Conservation (phyloP, 2,888 invertebrate genomes). For the Noctua pronuba region DNA sequence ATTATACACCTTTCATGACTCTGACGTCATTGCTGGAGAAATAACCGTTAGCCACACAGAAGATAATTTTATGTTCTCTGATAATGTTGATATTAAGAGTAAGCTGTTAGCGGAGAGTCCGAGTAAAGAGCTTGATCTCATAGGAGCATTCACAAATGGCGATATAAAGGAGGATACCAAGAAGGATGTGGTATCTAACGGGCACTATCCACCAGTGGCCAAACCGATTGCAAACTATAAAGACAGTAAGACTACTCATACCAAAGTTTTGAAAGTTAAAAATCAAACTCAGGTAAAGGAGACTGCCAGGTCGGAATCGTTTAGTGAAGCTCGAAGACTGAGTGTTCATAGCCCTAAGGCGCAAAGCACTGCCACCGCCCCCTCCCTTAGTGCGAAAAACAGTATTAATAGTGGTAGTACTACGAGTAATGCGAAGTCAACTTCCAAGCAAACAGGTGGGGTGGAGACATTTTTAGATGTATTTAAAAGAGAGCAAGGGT, state of each 20-base stretch:
- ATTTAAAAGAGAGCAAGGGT: conserved; percentile 86
- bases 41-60: conserved; percentile 89
- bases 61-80: conserved; percentile 84
- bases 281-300: conserved; percentile 75
- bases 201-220: conserved; percentile 77
- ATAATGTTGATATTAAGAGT: conserved; percentile 79
- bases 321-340: conserved; percentile 71
- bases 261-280: conserved; percentile 84
- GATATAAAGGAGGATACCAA: conserved; percentile 79
- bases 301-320: conserved; percentile 69
- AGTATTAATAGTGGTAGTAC: conserved; percentile 84
- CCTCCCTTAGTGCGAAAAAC: conserved; percentile 76
- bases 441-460: conserved; percentile 70
- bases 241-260: conserved; percentile 78
- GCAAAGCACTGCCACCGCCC: conserved; percentile 68
- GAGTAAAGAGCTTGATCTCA: conserved; percentile 79
- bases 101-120: conserved; percentile 79
- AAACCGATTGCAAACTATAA: conserved; percentile 66
- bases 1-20: conserved; percentile 88
- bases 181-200: conserved; percentile 80
- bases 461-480: conserved; percentile 87
- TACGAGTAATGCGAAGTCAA: conserved; percentile 74
- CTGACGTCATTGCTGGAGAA: conserved; percentile 87
- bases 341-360: conserved; percentile 79
- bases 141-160: conserved; percentile 81